Conservation (phyloP, 2,113 vertebrate species). For the Romanogobio albipinnatus region DNA sequence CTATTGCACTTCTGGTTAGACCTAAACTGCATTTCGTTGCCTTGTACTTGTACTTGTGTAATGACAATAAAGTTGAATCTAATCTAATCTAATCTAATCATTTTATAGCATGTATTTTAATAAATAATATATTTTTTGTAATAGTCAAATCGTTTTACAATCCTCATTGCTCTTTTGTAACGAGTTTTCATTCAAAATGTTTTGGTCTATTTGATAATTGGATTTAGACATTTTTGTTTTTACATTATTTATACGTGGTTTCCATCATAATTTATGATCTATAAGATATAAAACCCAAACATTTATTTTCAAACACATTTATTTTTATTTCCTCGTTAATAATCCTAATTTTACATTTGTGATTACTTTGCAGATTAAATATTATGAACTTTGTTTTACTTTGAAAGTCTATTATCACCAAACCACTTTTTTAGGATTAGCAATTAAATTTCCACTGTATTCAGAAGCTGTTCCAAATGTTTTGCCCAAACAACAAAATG, state of each 20-base stretch:
- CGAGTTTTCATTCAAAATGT: slow-evolving; percentile 28
- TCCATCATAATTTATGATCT: slow-evolving; percentile 27
- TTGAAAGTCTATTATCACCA: neutral
- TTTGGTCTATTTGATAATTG: slow-evolving; percentile 12
- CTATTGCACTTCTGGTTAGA: too few relatives aligned
- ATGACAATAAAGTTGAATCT: too few relatives aligned
- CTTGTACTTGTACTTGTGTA: too few relatives aligned
- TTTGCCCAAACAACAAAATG: too few relatives aligned
- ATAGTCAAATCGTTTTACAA: too few relatives aligned
- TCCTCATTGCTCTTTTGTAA: too few relatives aligned
- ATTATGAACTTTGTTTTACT: neutral
- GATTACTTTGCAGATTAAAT: neutral
- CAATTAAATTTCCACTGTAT: slow-evolving; percentile 26
- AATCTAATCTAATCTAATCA: too few relatives aligned
- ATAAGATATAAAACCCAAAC: neutral
- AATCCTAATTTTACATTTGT: neutral
- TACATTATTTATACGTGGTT: slow-evolving; percentile 35
- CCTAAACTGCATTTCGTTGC: too few relatives aligned
- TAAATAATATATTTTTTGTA: too few relatives aligned
- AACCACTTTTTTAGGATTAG: slow-evolving; percentile 22
- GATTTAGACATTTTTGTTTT: slow-evolving; percentile 16
- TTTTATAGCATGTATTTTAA: too few relatives aligned
- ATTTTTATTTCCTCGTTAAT: neutral
- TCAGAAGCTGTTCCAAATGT: slow-evolving; percentile 13
- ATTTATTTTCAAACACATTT: neutral